Percentiles rank a stretch among this genome's conserved stretches.
phyloP scores from a whole-genome alignment of 2,113 vertebrate genomes.

The Rhegmatorhina hoffmannsi region DNA sequence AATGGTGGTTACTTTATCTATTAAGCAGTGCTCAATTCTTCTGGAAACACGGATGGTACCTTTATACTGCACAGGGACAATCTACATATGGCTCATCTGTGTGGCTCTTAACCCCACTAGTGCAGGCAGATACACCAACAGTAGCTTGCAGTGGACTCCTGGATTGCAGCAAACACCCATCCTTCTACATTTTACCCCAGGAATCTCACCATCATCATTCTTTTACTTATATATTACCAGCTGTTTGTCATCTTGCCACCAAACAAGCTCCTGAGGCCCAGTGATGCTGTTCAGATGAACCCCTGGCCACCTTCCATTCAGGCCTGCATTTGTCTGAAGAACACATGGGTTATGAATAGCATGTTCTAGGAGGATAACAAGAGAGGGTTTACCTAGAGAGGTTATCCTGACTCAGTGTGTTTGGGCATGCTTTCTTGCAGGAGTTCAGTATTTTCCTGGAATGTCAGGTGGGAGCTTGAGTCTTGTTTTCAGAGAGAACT shows the following conservation, averaged over 20 bases:
- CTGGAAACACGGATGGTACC: not conserved
- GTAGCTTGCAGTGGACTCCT: not conserved
- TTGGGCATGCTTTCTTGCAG: not conserved
- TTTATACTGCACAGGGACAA: not conserved
- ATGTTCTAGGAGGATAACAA: not conserved
- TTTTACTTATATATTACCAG: not conserved
- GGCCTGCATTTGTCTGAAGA: not conserved
- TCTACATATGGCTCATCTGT: not conserved
- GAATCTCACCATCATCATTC: not conserved
- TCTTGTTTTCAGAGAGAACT: not conserved
- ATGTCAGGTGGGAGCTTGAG: not conserved
- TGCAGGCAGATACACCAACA: not conserved
- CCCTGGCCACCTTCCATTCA: not conserved
- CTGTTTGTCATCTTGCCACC: not conserved
- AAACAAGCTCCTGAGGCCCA: not conserved
- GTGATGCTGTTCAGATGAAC: not conserved
- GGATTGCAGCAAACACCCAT: not conserved
- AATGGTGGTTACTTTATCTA: not conserved
- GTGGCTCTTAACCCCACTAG: not conserved
- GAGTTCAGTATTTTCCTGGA: not conserved
- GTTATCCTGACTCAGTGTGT: not conserved
- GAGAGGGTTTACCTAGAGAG: not conserved
- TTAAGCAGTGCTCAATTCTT: not conserved
- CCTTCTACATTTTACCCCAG: not conserved
- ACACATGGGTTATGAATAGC: not conserved